Evolutionary conservation across 2,888 invertebrate species (phyloP).

Genomic region (Pyrgus malvae): DNA sequence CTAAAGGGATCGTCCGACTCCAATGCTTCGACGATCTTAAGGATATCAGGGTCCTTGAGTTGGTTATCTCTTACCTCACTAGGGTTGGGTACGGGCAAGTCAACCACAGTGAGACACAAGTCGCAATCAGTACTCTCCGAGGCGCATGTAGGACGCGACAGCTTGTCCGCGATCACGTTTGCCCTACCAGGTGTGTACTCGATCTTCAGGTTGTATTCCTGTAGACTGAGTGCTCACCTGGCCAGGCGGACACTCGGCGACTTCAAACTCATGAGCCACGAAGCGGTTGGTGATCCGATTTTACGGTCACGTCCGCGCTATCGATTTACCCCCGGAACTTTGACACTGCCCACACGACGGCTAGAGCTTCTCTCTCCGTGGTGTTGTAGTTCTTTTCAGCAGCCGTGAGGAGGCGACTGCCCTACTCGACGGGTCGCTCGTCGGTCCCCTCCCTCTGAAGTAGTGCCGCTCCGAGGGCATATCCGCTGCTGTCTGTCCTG

Average conservation of each 20-base stretch:
- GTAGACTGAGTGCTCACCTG: slow-evolving; percentile 37
- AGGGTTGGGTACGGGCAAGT: not conserved
- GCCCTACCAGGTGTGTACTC: slow-evolving; percentile 46
- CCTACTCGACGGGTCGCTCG: too few species aligned
- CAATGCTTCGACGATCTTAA: slow-evolving; percentile 28
- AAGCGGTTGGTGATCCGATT: slow-evolving; percentile 45
- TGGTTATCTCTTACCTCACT: slow-evolving; percentile 21
- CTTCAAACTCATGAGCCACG: slow-evolving; percentile 23
- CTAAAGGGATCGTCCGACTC: slow-evolving; percentile 30
- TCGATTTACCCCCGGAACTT: slow-evolving; percentile 44
- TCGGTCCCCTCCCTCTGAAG: slow-evolving; percentile 37
- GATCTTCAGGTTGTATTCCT: slow-evolving; percentile 48
- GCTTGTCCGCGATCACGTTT: not conserved
- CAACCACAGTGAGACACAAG: not conserved
- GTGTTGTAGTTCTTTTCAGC: too few species aligned
- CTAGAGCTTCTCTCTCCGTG: slow-evolving; percentile 50
- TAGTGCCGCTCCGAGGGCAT: slow-evolving; percentile 31
- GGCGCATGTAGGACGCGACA: not conserved
- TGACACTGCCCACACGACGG: too few species aligned
- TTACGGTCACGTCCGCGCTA: slow-evolving; percentile 47
- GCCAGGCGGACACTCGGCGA: slow-evolving; percentile 30
- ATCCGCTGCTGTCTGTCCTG: slow-evolving; percentile 26
- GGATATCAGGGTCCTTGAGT: slow-evolving; percentile 25
- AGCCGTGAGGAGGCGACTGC: too few species aligned
- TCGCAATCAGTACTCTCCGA: not conserved